A percentile compares a stretch with the other conserved stretches of the same genome.
Evolutionary conservation across 2,113 vertebrate genomes (phyloP).

Genomic region (Cathartes aura): DNA sequence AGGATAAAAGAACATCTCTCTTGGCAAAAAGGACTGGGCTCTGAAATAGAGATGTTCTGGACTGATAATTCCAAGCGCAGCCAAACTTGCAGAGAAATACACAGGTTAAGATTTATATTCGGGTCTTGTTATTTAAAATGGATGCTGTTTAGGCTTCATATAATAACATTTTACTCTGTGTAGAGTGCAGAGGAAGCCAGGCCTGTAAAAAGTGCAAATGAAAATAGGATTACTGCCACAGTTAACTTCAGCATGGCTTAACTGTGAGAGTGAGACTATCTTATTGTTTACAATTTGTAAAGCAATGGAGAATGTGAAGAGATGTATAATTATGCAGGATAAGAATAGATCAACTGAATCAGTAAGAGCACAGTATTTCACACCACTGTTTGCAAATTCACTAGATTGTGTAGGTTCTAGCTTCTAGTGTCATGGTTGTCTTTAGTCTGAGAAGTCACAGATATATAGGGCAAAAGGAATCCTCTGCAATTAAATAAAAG

Average conservation of each 20-base stretch:
- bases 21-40: slow-evolving; percentile 9
- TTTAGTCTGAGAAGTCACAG: not conserved
- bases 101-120: slow-evolving; percentile 20
- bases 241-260: not conserved
- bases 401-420: not conserved
- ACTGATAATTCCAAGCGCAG: slow-evolving; percentile 29
- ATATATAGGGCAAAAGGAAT: not conserved
- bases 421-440: not conserved
- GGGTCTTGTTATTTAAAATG: not conserved
- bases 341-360: not conserved
- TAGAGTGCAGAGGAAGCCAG: not conserved
- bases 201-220: not conserved
- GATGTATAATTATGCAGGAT: not conserved
- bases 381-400: not conserved
- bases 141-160: not conserved
- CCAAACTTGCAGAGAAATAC: not conserved
- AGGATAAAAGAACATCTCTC: slow-evolving; percentile 11
- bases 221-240: not conserved
- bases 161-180: not conserved
- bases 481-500: slow-evolving; percentile 19
- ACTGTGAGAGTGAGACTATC: not conserved
- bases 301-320: not conserved
- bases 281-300: not conserved
- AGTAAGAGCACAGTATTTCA: not conserved
- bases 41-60: slow-evolving; percentile 41